Base-by-base conservation (phyloP, 2,113 vertebrate species). In the Junco hyemalis region DNA sequence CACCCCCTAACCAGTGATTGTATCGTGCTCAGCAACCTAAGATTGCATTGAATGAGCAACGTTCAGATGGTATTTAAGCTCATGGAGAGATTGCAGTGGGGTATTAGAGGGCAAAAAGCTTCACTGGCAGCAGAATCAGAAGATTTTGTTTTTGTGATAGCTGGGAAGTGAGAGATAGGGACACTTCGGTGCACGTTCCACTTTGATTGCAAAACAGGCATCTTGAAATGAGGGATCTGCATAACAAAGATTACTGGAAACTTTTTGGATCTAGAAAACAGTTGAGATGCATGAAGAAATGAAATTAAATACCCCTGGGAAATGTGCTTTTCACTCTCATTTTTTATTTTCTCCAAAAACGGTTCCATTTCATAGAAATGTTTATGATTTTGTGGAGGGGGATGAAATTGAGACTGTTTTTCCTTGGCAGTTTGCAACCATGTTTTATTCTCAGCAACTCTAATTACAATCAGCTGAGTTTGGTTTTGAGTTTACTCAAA, bases 381-480 rank as follows among this genome's bases (percentile, higher is more conserved):
- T 93, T 95, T 92, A 92, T 81, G 80, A 88, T 93, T 88, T 84
- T 93, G 44, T 76, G 88, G 69, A 93, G 33, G 60, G 88, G 17
- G 35, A 28, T 83, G 64, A 87, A 93, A 92, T 26, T 26, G 51
- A 92, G 59, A 70, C 33, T 90, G 60, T 40, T 92, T 93, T 93
- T 95, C 45, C 69, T 88, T 94, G 93, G 86, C 82, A 84, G 45
- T 93, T 94, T 88, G 38, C 80, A 92, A 28, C 13, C 28, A 65
- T 7, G 18, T 92, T 94, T 93, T 95, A 84, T 83, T 93, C 86
- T 92, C 90, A 88, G 60, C 48, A 86, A 61, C 40, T 88, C 36
- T 95, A 95, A 96, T 93, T 93, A 91, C 86, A 92, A 74, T 95
- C 94, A 95, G 92, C 80, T 96, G 95, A 95, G 42, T 86, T 78